These are phyloP conservation scores for Apodemus sylvaticus DNA, from an alignment of 2,113 vertebrate species.

Conservation along the genomic window DNA sequence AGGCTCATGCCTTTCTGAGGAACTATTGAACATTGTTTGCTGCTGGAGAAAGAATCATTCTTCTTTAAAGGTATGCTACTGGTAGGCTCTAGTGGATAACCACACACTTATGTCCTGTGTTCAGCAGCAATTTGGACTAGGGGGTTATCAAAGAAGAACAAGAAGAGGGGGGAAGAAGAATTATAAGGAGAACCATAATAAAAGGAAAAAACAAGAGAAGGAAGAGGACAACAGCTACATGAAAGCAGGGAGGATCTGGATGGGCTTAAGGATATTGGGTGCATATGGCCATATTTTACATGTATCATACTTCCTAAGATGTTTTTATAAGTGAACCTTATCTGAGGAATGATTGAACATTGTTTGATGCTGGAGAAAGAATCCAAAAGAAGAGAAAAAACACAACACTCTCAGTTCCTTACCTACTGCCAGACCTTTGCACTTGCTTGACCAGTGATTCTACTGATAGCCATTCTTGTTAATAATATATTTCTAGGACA, in stretches of 20 bases:
- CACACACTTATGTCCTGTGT: background rate
- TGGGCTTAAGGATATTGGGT: background rate
- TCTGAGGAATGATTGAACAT: too few relatives aligned
- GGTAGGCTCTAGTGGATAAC: background rate
- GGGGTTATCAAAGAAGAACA: too few relatives aligned
- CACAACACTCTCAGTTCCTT: too few relatives aligned
- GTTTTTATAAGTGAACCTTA: too few relatives aligned
- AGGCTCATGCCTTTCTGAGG: background rate
- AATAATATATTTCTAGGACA: background rate
- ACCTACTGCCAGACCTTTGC: too few relatives aligned
- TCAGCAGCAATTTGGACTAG: background rate
- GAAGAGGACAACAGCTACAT: background rate
- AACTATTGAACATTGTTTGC: background rate
- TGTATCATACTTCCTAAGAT: too few relatives aligned
- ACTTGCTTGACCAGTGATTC: too few relatives aligned
- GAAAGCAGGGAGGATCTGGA: background rate
- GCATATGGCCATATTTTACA: background rate
- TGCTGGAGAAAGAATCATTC: background rate
- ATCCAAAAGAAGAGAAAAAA: too few relatives aligned
- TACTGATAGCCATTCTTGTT: background rate
- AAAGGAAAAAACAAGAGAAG: background rate
- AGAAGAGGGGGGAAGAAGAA: background rate
- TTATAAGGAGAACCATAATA: background rate
- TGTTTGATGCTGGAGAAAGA: too few relatives aligned
- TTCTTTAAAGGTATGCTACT: background rate